Evolutionary conservation across 2,888 invertebrate genomes (phyloP).

Genomic region (Timema podura): DNA sequence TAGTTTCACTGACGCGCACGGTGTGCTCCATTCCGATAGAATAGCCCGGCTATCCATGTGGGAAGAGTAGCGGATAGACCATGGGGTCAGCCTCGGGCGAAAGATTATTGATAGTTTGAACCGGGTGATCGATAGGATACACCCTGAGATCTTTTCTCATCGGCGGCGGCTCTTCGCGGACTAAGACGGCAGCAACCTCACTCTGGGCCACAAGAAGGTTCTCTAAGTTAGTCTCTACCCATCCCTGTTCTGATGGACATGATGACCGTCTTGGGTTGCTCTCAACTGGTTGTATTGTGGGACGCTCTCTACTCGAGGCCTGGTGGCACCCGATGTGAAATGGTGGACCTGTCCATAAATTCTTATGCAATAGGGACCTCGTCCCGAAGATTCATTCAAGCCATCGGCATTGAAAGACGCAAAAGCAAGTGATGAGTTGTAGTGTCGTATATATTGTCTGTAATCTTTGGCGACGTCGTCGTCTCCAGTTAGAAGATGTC

Average conservation of each 20-base stretch:
- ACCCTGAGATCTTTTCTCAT: too few relatives aligned
- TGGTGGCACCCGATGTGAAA: background rate
- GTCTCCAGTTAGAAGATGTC: background rate
- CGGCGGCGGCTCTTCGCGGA: background rate
- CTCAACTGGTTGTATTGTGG: background rate
- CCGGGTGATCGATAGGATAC: too few relatives aligned
- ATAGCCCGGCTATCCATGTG: too few relatives aligned
- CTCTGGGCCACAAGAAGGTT: background rate
- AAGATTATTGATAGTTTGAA: too few relatives aligned
- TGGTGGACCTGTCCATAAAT: background rate
- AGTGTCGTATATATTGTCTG: too few relatives aligned
- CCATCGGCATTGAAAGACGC: constrained; percentile 4
- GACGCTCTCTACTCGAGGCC: too few relatives aligned
- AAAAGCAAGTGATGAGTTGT: background rate
- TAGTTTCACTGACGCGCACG: too few relatives aligned
- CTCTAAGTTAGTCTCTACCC: background rate
- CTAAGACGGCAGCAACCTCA: background rate
- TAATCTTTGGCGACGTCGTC: background rate
- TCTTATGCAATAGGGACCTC: background rate
- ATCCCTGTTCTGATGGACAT: background rate
- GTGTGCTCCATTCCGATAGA: too few relatives aligned
- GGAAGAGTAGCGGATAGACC: too few relatives aligned
- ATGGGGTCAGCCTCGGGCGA: too few relatives aligned
- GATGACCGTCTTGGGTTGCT: background rate
- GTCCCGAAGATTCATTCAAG: background rate